phyloP scores from a whole-genome alignment of 2,113 vertebrate species.

The Myiagra hebetior region DNA sequence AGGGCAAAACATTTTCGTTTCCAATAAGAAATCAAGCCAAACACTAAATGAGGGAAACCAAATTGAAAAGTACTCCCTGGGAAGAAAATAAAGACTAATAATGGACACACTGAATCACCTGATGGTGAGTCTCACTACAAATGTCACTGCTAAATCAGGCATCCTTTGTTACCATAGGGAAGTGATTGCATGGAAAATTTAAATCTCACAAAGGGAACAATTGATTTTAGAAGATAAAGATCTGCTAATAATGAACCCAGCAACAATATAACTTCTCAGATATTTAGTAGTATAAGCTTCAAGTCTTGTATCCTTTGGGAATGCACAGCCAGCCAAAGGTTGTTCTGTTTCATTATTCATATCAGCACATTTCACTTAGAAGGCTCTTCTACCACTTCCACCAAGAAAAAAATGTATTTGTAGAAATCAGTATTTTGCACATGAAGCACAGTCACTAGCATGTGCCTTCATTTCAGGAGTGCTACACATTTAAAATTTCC shows the following conservation, averaged over 20 bases:
- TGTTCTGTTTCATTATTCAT: not conserved
- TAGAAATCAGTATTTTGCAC: not conserved
- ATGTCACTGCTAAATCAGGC: constrained; percentile 36
- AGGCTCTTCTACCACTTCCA: not conserved
- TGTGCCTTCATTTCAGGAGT: not conserved
- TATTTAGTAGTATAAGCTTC: not conserved
- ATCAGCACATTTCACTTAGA: not conserved
- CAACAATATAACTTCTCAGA: constrained; percentile 9
- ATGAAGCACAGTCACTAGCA: not conserved
- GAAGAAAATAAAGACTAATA: constrained; percentile 23
- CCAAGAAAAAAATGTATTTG: not conserved
- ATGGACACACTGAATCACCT: constrained; percentile 13
- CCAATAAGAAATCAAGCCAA: constrained; percentile 32
- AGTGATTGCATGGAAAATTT: constrained; percentile 20
- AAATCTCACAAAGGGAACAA: constrained; percentile 26
- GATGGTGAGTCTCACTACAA: constrained; percentile 26
- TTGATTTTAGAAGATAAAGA: constrained; percentile 49
- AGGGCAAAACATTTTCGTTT: constrained; percentile 28
- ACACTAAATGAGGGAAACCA: not conserved
- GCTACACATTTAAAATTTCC: not conserved
- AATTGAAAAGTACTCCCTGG: not conserved
- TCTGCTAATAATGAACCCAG: constrained; percentile 26
- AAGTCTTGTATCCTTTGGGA: not conserved
- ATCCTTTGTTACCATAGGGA: constrained; percentile 38
- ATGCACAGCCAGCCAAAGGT: not conserved